phyloP scores from a whole-genome alignment of 2,797 vertebrate species.

The Poecilia velifera region DNA sequence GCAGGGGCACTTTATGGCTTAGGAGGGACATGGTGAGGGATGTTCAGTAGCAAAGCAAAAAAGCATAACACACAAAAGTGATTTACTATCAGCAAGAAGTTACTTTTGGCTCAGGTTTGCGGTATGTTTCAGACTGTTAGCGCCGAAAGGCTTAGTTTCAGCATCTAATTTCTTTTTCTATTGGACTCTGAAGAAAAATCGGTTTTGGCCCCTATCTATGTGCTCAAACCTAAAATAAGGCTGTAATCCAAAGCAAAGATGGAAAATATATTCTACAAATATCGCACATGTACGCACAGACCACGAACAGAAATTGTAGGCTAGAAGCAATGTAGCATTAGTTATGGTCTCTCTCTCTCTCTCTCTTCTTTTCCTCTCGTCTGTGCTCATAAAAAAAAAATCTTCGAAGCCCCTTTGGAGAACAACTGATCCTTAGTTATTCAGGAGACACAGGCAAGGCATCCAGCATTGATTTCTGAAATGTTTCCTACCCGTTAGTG shows the following conservation, averaged over 20 bases:
- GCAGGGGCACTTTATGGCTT: constrained; percentile 38
- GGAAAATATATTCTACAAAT: constrained; percentile 64
- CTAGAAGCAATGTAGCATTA: constrained; percentile 33
- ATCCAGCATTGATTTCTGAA: not conserved
- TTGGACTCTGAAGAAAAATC: constrained; percentile 67
- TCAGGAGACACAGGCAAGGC: not conserved
- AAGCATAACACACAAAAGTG: constrained; percentile 61
- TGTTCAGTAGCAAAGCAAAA: constrained; percentile 69
- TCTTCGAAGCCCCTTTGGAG: not conserved
- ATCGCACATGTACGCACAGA: constrained; percentile 39
- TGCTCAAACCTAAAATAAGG: constrained; percentile 55
- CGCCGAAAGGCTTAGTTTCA: constrained; percentile 66
- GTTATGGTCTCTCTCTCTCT: constrained; percentile 8
- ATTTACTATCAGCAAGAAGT: constrained; percentile 79
- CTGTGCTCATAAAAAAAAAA: constrained; percentile 3
- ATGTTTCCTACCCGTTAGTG: not conserved
- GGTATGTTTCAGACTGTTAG: constrained; percentile 69
- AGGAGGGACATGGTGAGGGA: constrained; percentile 59
- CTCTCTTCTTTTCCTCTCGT: not conserved
- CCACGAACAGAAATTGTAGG: constrained; percentile 44
- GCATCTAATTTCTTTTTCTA: constrained; percentile 73
- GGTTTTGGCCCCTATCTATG: constrained; percentile 59
- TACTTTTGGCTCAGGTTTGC: constrained; percentile 70
- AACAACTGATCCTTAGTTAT: not conserved
- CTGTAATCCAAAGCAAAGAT: constrained; percentile 51